Conservation (phyloP, 2,888 invertebrate species). For the Yponomeuta evonymella region DNA sequence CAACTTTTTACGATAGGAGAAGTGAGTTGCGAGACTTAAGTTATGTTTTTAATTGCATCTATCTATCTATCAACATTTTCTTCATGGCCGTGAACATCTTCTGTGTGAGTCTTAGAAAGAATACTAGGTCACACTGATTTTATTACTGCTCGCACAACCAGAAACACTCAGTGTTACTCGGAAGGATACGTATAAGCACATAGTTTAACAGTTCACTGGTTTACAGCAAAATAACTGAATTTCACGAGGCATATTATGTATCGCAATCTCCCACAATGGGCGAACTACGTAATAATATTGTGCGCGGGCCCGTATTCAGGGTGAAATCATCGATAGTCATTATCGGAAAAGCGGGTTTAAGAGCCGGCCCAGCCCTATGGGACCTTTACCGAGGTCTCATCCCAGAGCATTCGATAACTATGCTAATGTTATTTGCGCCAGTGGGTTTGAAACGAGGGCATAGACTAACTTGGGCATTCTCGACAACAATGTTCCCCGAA, state of each 20-base stretch:
- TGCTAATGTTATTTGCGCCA: slow-evolving; percentile 75
- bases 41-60: too few relatives aligned
- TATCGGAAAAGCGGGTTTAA: slow-evolving; percentile 74
- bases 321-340: slow-evolving; percentile 74
- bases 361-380: slow-evolving; percentile 65
- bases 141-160: background rate
- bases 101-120: too few relatives aligned
- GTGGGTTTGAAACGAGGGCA: slow-evolving; percentile 64
- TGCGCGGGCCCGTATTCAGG: slow-evolving; percentile 61
- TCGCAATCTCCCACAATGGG: slow-evolving; percentile 62
- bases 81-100: too few relatives aligned
- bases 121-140: too few relatives aligned
- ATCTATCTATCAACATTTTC: too few relatives aligned
- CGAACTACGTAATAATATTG: slow-evolving; percentile 71
- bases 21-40: too few relatives aligned
- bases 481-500: slow-evolving; percentile 40
- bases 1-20: too few relatives aligned
- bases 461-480: slow-evolving; percentile 56
- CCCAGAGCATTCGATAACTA: slow-evolving; percentile 72
- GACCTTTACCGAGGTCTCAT: slow-evolving; percentile 72
- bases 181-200: background rate
- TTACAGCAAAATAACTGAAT: slow-evolving; percentile 48
- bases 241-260: slow-evolving; percentile 53
- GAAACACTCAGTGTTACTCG: background rate
- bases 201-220: background rate